A percentile compares a stretch with the other conserved stretches of the same genome.
Evolutionary conservation across 1,140 invertebrate genomes (phyloP).

Genomic region (Aradophagus sp.): DNA sequence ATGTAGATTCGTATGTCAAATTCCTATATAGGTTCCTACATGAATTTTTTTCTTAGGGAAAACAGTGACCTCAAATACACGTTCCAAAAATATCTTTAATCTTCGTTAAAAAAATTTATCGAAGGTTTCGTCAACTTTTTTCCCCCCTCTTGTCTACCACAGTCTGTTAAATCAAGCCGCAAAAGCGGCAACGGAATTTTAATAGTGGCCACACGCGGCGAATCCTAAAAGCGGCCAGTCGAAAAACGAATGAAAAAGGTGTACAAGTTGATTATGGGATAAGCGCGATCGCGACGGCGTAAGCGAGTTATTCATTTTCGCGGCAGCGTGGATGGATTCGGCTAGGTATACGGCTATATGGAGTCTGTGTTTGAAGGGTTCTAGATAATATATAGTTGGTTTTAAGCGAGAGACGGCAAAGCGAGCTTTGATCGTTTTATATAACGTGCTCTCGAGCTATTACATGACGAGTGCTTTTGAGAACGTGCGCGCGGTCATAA

Average conservation of each 20-base stretch:
- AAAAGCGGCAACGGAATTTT: no score
- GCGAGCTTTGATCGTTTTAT: conserved; percentile 71
- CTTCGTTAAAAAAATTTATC: no score
- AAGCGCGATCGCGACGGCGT: conserved; percentile 9
- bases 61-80: no score
- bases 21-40: no score
- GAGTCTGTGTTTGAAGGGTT: conserved; percentile 71
- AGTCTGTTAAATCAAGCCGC: no score
- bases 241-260: no score
- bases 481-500: conserved; percentile 33
- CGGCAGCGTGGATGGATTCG: conserved; percentile 39
- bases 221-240: no score
- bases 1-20: no score
- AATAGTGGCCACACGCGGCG: conserved; percentile 4
- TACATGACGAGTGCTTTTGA: conserved; percentile 46
- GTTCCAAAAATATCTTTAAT: no score
- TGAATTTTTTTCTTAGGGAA: no score
- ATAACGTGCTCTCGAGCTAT: conserved; percentile 57
- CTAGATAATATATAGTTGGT: conserved; percentile 69
- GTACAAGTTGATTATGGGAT: conserved; percentile 17
- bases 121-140: no score
- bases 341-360: conserved; percentile 36
- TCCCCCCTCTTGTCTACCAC: no score
- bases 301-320: conserved; percentile 48
- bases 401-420: conserved; percentile 58